These are phyloP conservation scores for Torymus auratus DNA, from an alignment of 2,888 invertebrate genomes.

Conservation along the genomic window DNA sequence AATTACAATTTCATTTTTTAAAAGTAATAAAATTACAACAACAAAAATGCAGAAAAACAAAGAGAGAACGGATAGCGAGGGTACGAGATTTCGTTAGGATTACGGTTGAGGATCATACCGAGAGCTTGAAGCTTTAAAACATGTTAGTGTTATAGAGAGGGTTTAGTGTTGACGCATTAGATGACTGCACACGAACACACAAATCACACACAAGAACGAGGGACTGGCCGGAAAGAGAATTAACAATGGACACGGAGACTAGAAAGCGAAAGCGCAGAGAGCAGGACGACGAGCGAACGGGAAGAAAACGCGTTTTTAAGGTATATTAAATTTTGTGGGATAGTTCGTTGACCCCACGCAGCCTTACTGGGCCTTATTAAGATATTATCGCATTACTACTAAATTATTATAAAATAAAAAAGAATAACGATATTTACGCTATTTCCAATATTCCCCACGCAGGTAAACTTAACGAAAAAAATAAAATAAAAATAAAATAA, in stretches of 20 bases:
- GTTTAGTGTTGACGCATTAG: constrained; percentile 44
- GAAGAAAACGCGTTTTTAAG: constrained; percentile 64
- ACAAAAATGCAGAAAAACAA: constrained; percentile 10
- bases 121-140: constrained; percentile 53
- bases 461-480: constrained; percentile 64
- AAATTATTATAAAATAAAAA: constrained; percentile 71
- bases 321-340: constrained; percentile 73
- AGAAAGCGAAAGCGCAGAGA: constrained; percentile 12
- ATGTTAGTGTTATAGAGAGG: constrained; percentile 43
- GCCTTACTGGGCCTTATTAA: constrained; percentile 77
- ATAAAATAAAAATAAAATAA: constrained; percentile 49
- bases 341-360: constrained; percentile 73
- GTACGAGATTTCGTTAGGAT: constrained; percentile 16
- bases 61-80: background rate
- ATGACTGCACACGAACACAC: constrained; percentile 34
- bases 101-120: constrained; percentile 35
- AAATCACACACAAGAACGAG: constrained; percentile 7
- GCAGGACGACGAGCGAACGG: constrained; percentile 24
- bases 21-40: constrained; percentile 29
- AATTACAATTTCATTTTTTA: constrained; percentile 58
- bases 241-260: constrained; percentile 16
- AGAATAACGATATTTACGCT: constrained; percentile 69
- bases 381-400: constrained; percentile 75
- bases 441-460: constrained; percentile 67
- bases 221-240: background rate